phyloP scores from a whole-genome alignment of 2,797 vertebrate genomes.

The Lindbergichthys nudifrons region DNA sequence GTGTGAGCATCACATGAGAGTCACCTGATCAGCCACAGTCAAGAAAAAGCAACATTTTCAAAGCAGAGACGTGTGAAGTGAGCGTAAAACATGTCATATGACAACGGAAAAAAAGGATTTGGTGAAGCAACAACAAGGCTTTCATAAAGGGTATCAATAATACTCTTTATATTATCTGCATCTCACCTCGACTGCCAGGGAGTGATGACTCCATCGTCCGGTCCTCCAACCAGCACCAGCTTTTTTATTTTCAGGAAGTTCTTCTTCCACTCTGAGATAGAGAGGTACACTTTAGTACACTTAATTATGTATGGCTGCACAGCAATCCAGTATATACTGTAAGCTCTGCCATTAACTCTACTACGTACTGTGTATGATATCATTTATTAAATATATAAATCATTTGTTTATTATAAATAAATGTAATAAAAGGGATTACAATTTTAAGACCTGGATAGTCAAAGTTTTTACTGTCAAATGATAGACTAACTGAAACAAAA shows the following conservation, averaged over 20 bases:
- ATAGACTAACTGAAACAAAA: not conserved
- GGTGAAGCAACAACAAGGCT: not conserved
- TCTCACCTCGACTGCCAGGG: slow-evolving; percentile 94
- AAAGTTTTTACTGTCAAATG: not conserved
- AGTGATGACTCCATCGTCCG: slow-evolving; percentile 92
- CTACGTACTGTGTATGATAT: too few relatives aligned
- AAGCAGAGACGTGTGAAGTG: not conserved
- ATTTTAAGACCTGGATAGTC: not conserved
- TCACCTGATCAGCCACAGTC: slow-evolving; percentile 34
- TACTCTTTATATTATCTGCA: not conserved
- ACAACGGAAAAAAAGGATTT: not conserved
- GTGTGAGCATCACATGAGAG: slow-evolving; percentile 50
- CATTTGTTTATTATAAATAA: slow-evolving; percentile 1
- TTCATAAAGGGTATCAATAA: not conserved
- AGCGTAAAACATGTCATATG: not conserved
- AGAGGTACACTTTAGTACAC: slow-evolving; percentile 11
- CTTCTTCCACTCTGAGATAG: slow-evolving; percentile 88
- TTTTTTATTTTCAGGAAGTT: slow-evolving; percentile 91
- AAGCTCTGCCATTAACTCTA: not conserved
- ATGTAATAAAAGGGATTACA: not conserved
- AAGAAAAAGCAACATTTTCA: not conserved
- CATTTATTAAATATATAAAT: too few relatives aligned
- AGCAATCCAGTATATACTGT: not conserved
- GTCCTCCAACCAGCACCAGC: slow-evolving; percentile 90
- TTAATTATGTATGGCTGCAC: not conserved